Base-by-base conservation (phyloP, 2,113 vertebrate genomes). In the Glareola pratincola region DNA sequence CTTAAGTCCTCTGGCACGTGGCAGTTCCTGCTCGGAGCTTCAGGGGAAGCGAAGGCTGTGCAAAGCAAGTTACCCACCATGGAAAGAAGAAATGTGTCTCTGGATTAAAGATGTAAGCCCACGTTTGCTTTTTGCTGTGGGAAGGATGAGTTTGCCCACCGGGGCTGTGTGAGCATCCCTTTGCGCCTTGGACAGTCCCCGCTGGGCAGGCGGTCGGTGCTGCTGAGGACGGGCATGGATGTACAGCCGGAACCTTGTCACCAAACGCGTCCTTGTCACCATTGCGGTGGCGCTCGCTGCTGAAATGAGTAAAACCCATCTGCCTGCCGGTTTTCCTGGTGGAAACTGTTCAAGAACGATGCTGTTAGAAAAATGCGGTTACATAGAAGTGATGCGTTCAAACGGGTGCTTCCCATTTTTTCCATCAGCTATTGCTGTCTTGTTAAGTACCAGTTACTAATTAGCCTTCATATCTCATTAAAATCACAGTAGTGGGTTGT, bases 391-490 rank as follows among this genome's bases (percentile, higher is more conserved):
- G 30, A 27, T 29, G 51, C 68, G 94, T 94, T 90, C 73, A 63
- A 50, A 92, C 14, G 41, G 72, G 30, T 9, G 39, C 75, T 94
- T 86, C 71, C 47, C 48, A 9, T 47, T 92, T 72, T 80, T 82
- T 50, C 45, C 56, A 39, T 71, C 76, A 69, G 50, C 75, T 84
- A 34, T 54, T 59, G 51, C 90, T 66, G 56, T 48, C 85, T 95
- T 50, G 57, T 85, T 69, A 80, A 96, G 88, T 69, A 80, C 74
- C 68, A 72, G 88, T 81, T 75, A 47, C 90, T 97, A 96, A 96
- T 96, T 93, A 96, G 80, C 88, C 56, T 64, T 92, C 47, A 6
- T 64, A 41, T 64, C 95, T 92, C 92, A 84, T 96, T 89, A 92
- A 96, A 94, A 95, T 92, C 85, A 32, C 48, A 80, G 82, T 26